These are phyloP conservation scores for Natator depressus DNA, from an alignment of 2,113 vertebrate species.

Conservation along the genomic window DNA sequence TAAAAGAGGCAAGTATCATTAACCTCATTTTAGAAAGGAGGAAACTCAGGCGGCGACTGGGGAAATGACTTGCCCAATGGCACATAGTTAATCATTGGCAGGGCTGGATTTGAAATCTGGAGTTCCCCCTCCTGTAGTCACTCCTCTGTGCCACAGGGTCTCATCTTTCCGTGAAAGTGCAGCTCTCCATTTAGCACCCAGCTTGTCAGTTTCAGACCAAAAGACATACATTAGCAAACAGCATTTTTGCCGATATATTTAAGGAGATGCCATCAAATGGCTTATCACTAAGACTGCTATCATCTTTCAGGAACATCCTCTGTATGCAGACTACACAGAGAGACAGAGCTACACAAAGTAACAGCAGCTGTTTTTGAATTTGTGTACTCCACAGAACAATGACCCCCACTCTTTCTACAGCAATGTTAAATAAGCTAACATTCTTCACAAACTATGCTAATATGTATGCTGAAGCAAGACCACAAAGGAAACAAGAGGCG, in stretches of 20 bases:
- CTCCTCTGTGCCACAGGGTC: background rate
- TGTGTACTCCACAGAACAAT: fast-evolving
- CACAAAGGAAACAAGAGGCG: background rate
- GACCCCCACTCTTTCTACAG: fast-evolving
- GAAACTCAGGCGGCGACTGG: background rate
- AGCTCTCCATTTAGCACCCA: background rate
- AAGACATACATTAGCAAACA: background rate
- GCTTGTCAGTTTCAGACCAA: background rate
- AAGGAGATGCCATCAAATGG: background rate
- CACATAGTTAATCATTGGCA: background rate
- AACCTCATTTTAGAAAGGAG: background rate
- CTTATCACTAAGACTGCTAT: background rate
- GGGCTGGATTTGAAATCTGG: background rate
- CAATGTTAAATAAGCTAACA: fast-evolving
- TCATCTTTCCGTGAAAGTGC: background rate
- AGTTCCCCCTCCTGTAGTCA: background rate
- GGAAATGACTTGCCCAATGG: background rate
- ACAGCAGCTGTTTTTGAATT: background rate
- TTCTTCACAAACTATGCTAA: fast-evolving
- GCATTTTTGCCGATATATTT: background rate
- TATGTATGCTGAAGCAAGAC: background rate
- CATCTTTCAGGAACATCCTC: background rate
- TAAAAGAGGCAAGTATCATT: background rate
- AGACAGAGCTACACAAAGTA: background rate
- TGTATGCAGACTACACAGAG: background rate